Evolutionary conservation across 1,140 invertebrate species (phyloP).

Genomic region (Pachypeltis micranthus): DNA sequence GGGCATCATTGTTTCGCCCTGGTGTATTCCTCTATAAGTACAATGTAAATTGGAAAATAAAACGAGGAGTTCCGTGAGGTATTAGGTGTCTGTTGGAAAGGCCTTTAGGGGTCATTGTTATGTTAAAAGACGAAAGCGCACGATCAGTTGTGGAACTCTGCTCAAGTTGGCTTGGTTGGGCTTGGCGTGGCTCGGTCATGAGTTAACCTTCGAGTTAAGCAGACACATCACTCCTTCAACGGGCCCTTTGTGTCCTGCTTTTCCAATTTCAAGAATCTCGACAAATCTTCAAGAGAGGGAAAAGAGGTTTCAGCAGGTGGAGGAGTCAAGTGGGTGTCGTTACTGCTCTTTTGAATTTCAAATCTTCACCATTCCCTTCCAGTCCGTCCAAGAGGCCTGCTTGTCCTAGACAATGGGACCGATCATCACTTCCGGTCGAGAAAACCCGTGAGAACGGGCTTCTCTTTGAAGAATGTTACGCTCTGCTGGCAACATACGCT

Average conservation of each 20-base stretch:
- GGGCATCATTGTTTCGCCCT: neutral
- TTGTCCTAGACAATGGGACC: neutral
- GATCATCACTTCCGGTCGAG: neutral
- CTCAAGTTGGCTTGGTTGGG: too few species aligned
- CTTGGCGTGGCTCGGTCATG: neutral
- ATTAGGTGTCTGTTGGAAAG: neutral
- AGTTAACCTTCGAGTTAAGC: neutral
- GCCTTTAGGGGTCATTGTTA: neutral
- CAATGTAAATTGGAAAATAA: neutral
- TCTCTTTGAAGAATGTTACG: neutral
- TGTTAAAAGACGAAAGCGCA: neutral
- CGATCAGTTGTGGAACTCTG: neutral
- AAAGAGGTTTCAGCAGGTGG: neutral
- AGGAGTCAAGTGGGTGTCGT: neutral
- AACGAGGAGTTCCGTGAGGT: neutral
- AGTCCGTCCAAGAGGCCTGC: too few species aligned
- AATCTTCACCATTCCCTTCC: neutral
- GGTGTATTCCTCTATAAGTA: neutral
- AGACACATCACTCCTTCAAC: neutral
- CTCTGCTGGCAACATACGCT: neutral
- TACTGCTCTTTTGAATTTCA: neutral
- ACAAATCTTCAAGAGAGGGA: neutral
- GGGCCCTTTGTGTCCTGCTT: neutral
- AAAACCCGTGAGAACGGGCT: neutral
- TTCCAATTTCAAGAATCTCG: neutral